Evolutionary conservation across 2,797 vertebrate genomes (phyloP), one percentile per base, ranked within the genome.

Genomic region (Ctenopoma multispine): DNA sequence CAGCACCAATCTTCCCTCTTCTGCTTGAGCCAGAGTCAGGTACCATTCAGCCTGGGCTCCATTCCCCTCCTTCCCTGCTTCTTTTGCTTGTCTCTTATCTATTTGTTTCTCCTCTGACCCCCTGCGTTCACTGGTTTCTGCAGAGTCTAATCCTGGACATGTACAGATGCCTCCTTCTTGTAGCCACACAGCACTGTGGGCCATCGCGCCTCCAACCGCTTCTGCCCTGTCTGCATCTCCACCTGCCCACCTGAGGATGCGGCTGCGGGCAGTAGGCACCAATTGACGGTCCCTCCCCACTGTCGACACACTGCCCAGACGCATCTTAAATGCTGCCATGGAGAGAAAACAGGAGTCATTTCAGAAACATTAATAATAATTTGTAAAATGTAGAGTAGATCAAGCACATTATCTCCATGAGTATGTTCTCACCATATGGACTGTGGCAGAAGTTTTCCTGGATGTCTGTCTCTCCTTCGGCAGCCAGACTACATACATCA

Each of bases 121-220:
- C 20, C 3, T 23, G 15, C 67, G 56, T 40, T 63, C 8, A 0
- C 59, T 75, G 13, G 34, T 57, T 46, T 79, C 83, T 43, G 61
- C 36, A 1, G 86, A 84, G 9, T 91, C 91, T 71, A 96, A 86
- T 3, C 90, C 93, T 1, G 90, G 90, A 57, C 95, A 96, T 14
- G 83, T 72, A 47, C 95, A 96, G 50, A 27, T 82, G n/a, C 77
- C 80, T 4, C 93, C 94, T 4, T 93, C 91, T 0, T 75, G 76
- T 63, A 95, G 87, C 95, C 95, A 96, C 82, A 96, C 84, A 53
- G 89, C 80, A 1, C 85, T 90, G 80, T 92, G 90, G 17, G 85
- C 85, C 89, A 90, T 88, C 0, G 90, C 89, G 0, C 85, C 92
- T 69, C 93, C 93, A 1, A 89, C 43, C 36, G 87, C 90, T 53